Percentiles rank a stretch among this genome's conserved stretches.
phyloP scores from a whole-genome alignment of 2,888 invertebrate species.

The Electrophaes corylata region DNA sequence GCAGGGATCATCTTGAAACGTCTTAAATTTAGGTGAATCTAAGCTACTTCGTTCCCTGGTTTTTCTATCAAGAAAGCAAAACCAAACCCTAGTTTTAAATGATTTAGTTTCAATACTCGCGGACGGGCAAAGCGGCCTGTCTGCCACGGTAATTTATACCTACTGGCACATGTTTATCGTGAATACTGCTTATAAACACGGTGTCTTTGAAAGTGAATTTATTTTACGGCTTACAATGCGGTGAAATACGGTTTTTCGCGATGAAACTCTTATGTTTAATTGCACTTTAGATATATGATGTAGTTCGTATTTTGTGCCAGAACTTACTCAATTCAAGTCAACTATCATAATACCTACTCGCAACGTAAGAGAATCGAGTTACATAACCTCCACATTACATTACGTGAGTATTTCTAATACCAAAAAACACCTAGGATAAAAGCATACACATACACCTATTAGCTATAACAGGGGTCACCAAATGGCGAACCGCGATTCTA shows the following conservation, averaged over 20 bases:
- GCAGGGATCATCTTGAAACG: too few species aligned
- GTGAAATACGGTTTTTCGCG: conserved; percentile 50
- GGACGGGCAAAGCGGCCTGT: conserved; percentile 44
- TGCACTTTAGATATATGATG: conserved; percentile 18
- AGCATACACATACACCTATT: too few species aligned
- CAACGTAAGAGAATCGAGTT: too few species aligned
- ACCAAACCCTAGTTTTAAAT: conserved; percentile 50
- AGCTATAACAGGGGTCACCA: too few species aligned
- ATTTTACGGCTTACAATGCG: conserved; percentile 53
- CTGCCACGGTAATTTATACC: conserved; percentile 64
- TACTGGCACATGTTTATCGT: conserved; percentile 69
- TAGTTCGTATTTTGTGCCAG: conserved; percentile 7
- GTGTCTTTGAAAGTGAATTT: conserved; percentile 65
- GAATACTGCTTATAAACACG: conserved; percentile 53
- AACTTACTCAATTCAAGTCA: not conserved
- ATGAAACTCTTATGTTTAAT: conserved; percentile 24
- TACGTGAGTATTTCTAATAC: too few species aligned
- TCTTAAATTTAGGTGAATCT: too few species aligned
- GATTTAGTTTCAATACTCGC: conserved; percentile 77
- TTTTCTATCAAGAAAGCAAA: conserved; percentile 19
- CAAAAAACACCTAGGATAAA: too few species aligned
- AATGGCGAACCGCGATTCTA: too few species aligned
- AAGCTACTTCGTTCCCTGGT: too few species aligned
- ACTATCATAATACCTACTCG: not conserved
- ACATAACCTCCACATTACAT: too few species aligned